Evolutionary conservation across 2,797 vertebrate genomes (phyloP).

Genomic region (Coregonus ussuriensis): DNA sequence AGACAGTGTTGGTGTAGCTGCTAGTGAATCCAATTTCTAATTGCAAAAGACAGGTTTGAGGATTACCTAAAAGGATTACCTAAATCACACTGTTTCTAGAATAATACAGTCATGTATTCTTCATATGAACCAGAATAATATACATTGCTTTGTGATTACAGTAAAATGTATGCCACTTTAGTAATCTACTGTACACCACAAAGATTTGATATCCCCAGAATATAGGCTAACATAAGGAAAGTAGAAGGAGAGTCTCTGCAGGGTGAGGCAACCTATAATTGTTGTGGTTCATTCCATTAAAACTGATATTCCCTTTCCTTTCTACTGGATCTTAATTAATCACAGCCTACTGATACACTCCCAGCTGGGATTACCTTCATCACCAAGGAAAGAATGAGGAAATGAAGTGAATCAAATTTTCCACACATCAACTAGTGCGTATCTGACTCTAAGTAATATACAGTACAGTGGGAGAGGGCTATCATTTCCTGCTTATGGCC

Average conservation of each 20-base stretch:
- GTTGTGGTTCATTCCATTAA: slow-evolving; percentile 1
- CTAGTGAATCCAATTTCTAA: neutral
- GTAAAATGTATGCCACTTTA: neutral
- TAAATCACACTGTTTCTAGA: neutral
- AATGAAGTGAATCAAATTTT: slow-evolving; percentile 4
- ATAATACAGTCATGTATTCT: neutral
- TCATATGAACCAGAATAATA: slow-evolving; percentile 1
- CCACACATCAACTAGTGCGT: neutral
- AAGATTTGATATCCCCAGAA: neutral
- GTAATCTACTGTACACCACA: neutral
- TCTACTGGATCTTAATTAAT: slow-evolving; percentile 30
- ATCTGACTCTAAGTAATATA: neutral
- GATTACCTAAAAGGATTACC: neutral
- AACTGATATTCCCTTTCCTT: slow-evolving; percentile 21
- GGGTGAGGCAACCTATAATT: neutral
- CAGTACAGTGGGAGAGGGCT: too few species aligned
- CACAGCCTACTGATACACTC: slow-evolving; percentile 13
- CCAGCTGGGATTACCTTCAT: slow-evolving; percentile 19
- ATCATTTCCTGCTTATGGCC: neutral
- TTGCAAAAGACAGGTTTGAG: neutral
- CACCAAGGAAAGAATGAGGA: neutral
- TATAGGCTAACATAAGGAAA: neutral
- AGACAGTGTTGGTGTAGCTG: neutral
- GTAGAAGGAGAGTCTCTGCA: neutral
- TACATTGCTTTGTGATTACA: neutral